These are phyloP conservation scores for Sphinx pinastri DNA, from an alignment of 2,888 invertebrate species.

Conservation along the genomic window DNA sequence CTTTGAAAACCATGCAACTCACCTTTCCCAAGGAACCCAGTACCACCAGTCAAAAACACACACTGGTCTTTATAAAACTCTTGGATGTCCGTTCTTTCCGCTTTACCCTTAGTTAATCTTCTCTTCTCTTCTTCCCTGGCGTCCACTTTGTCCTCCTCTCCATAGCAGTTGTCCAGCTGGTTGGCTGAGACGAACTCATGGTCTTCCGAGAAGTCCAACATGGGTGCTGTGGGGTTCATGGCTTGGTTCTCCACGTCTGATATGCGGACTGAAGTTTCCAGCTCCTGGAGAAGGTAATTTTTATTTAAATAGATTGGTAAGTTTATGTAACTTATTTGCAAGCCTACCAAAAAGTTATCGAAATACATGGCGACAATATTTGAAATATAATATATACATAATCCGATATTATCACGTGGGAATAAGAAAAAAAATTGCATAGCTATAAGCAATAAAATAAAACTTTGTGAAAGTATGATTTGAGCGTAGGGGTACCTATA, in stretches of 20 bases:
- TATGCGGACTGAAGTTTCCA: conserved; percentile 67
- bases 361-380: too few relatives aligned
- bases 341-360: too few relatives aligned
- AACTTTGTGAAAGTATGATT: too few relatives aligned
- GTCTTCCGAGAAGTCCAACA: conserved; percentile 80
- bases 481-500: too few relatives aligned
- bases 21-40: conserved; percentile 81
- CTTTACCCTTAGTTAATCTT: conserved; percentile 75
- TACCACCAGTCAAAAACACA: conserved; percentile 78
- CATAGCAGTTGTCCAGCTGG: conserved; percentile 76
- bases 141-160: conserved; percentile 72
- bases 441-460: too few relatives aligned
- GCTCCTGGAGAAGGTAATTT: conserved; percentile 54
- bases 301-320: background rate
- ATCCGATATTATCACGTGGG: too few relatives aligned
- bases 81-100: conserved; percentile 65
- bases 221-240: conserved; percentile 71
- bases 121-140: conserved; percentile 77
- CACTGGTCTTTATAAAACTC: conserved; percentile 72
- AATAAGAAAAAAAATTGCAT: too few relatives aligned
- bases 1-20: conserved; percentile 49
- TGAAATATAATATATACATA: too few relatives aligned
- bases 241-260: conserved; percentile 68
- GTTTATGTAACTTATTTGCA: too few relatives aligned
- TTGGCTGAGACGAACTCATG: conserved; percentile 80